Base-by-base conservation (phyloP, 53 echinoderm and acorn worm species). In the Luidia sarsii region DNA sequence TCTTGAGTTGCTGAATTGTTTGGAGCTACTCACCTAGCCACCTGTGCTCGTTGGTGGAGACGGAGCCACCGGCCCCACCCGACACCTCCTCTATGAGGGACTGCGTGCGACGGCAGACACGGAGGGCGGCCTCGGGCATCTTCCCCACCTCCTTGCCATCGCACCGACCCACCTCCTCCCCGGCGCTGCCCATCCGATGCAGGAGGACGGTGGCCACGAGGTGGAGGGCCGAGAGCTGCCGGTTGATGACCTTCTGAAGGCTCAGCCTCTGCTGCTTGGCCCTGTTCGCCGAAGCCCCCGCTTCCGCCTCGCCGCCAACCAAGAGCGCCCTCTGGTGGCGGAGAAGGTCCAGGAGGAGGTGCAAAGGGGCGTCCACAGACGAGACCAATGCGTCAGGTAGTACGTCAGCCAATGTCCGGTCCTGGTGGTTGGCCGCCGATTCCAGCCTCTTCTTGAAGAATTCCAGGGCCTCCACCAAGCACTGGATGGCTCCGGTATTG, bases 11-110 rank as follows among this genome's bases (percentile, higher is more conserved):
- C n/a, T n/a, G n/a, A n/a, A n/a, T n/a, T n/a, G n/a, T n/a, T n/a
- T n/a, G n/a, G n/a, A n/a, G n/a, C n/a, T 36, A 65, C 90, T 70
- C 48, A 95, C 95, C 95, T 28, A 95, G 61, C 85, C 95, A 95
- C 41, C 88, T 82, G 86, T 92, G 85, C 69, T 95, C 95, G 79
- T 95, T 87, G 28, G 82, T 82, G 50, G 90, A 84, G 14, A 95
- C 37, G 7, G 90, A 61, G 69, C 95, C 95, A 29, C 95, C 95
- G 7, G 79, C 80, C 10, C 95, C 95, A 39, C 82, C 36, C 1
- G 92, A 90, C 32, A 95, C 95, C 57, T 87, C 75, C 33, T 90
- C 81, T 16, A 92, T 90, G 66, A 92, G 36, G 32, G 38, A 18
- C 32, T 81, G 57, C n/a, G 85, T 90, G 65, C 75, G 87, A 25